Evolutionary conservation across 2,888 invertebrate genomes (phyloP).

Genomic region (Eupithecia pulchellata): DNA sequence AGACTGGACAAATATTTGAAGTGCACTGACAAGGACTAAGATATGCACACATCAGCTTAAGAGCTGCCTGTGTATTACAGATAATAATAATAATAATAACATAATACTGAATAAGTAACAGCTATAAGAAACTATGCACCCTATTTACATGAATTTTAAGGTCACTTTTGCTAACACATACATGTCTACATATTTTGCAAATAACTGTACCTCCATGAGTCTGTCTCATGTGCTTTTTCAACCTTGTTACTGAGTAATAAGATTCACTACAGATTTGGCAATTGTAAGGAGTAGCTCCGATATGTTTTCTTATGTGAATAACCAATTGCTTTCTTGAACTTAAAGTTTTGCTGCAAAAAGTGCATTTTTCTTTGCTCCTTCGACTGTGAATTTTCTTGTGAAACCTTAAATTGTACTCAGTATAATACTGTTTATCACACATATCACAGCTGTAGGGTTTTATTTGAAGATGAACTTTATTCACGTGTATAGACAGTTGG

Average conservation of each 20-base stretch:
- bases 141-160: conserved; percentile 65
- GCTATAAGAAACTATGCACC: conserved; percentile 64
- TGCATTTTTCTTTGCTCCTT: conserved; percentile 63
- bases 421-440: conserved; percentile 76
- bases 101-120: not conserved
- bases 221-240: conserved; percentile 64
- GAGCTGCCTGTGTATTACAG: too few relatives aligned
- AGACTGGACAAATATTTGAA: too few relatives aligned
- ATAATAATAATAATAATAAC: too few relatives aligned
- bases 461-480: conserved; percentile 76
- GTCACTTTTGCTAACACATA: conserved; percentile 59
- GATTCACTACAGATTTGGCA: conserved; percentile 68
- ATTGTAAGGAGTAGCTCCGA: conserved; percentile 66
- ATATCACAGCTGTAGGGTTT: conserved; percentile 78
- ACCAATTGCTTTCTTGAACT: conserved; percentile 69
- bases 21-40: too few relatives aligned
- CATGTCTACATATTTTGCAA: conserved; percentile 69
- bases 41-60: too few relatives aligned
- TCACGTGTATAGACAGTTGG: conserved; percentile 72
- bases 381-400: conserved; percentile 71
- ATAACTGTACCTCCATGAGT: conserved; percentile 70
- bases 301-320: conserved; percentile 74
- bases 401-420: conserved; percentile 65
- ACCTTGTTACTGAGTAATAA: conserved; percentile 64
- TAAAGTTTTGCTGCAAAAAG: conserved; percentile 68